Conservation (phyloP, 2,888 invertebrate species). For the Tipula helvola region DNA sequence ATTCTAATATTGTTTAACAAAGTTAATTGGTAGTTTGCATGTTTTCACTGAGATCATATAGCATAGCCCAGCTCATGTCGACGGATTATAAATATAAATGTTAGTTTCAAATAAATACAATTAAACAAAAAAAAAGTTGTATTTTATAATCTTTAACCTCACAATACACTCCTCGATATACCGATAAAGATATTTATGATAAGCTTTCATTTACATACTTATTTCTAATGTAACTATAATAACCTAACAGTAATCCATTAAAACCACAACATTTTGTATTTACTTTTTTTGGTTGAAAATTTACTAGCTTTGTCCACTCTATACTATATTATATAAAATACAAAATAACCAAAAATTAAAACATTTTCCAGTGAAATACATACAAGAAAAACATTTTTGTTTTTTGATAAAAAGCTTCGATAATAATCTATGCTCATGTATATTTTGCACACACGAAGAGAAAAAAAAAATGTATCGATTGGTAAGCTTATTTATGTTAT, state of each 20-base stretch:
- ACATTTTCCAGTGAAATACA: neutral
- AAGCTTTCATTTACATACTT: neutral
- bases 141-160: neutral
- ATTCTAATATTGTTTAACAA: no score
- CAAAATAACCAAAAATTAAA: neutral
- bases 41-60: neutral
- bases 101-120: neutral
- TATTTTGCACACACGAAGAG: neutral
- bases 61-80: neutral
- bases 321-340: no score
- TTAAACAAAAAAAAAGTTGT: neutral
- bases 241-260: neutral
- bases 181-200: neutral
- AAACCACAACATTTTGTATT: neutral
- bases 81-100: neutral
- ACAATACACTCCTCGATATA: neutral
- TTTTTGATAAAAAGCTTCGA: neutral
- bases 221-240: neutral
- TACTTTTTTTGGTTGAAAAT: neutral
- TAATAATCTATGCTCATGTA: neutral
- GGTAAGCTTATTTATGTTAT: neutral
- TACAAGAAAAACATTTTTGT: neutral
- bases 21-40: neutral
- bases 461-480: neutral
- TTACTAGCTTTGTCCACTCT: neutral